Percentiles rank a stretch among this genome's conserved stretches.
These are phyloP conservation scores for Falco punctatus DNA, from an alignment of 2,113 vertebrate species.

Conservation along the genomic window DNA sequence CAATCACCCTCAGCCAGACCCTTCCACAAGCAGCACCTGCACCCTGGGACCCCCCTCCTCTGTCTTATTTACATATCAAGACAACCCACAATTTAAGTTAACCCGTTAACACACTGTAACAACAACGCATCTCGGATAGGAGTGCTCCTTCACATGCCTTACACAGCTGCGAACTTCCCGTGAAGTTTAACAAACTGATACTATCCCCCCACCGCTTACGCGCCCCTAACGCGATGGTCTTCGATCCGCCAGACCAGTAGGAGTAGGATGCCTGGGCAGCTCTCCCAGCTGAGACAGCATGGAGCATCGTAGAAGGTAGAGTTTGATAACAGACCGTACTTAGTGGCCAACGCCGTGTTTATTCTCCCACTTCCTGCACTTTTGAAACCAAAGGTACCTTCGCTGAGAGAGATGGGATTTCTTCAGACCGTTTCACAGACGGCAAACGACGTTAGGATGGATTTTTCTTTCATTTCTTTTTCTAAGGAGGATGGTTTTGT, in stretches of 20 bases:
- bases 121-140: background rate
- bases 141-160: constrained; percentile 76
- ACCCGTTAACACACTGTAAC: background rate
- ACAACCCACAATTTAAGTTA: background rate
- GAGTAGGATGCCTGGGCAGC: constrained; percentile 5
- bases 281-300: constrained; percentile 24
- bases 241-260: background rate
- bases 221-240: constrained; percentile 36
- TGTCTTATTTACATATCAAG: background rate
- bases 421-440: background rate
- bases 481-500: background rate
- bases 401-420: background rate
- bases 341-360: constrained; percentile 18
- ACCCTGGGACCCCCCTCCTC: background rate
- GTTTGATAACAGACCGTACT: background rate
- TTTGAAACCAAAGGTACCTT: constrained; percentile 79
- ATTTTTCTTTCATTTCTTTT: background rate
- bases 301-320: constrained; percentile 18
- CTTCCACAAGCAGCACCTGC: background rate
- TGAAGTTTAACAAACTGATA: constrained; percentile 36
- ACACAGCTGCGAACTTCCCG: constrained; percentile 65
- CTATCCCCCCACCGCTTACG: background rate
- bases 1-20: constrained; percentile 6
- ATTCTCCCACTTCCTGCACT: constrained; percentile 62
- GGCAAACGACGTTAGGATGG: background rate